A percentile compares a stretch with the other conserved stretches of the same genome.
Evolutionary conservation across 2,888 invertebrate species (phyloP).

Genomic region (Ophonus ardosiacus): DNA sequence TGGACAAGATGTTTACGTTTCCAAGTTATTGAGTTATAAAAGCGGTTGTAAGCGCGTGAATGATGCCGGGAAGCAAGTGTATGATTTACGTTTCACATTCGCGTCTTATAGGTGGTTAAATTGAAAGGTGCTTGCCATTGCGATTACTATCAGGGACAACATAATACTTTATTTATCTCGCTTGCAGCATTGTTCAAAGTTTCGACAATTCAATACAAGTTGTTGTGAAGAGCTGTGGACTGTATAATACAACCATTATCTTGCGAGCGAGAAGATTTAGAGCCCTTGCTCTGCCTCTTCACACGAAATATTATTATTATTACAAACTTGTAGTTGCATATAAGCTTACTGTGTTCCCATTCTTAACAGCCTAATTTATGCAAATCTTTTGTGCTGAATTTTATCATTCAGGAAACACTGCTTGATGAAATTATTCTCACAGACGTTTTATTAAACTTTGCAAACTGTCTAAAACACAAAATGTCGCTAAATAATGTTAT

Average conservation of each 20-base stretch:
- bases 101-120: constrained; percentile 3
- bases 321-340: constrained; percentile 54
- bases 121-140: constrained; percentile 8
- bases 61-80: background rate
- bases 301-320: constrained; percentile 50
- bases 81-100: background rate
- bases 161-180: constrained; percentile 59
- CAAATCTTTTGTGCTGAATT: constrained; percentile 50
- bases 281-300: constrained; percentile 31
- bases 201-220: constrained; percentile 62
- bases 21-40: background rate
- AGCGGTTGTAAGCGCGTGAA: background rate
- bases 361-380: constrained; percentile 49
- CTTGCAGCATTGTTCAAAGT: constrained; percentile 58
- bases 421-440: constrained; percentile 39
- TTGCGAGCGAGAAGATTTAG: constrained; percentile 47
- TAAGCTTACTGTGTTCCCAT: constrained; percentile 41
- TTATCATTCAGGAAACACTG: constrained; percentile 47
- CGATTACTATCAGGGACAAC: constrained; percentile 9
- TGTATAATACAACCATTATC: constrained; percentile 60
- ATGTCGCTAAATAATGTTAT: constrained; percentile 3
- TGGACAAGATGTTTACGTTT: background rate
- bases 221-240: constrained; percentile 48
- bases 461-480: constrained; percentile 3
- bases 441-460: constrained; percentile 35